phyloP scores from a whole-genome alignment of 2,113 vertebrate species.

The Centropristis striata region DNA sequence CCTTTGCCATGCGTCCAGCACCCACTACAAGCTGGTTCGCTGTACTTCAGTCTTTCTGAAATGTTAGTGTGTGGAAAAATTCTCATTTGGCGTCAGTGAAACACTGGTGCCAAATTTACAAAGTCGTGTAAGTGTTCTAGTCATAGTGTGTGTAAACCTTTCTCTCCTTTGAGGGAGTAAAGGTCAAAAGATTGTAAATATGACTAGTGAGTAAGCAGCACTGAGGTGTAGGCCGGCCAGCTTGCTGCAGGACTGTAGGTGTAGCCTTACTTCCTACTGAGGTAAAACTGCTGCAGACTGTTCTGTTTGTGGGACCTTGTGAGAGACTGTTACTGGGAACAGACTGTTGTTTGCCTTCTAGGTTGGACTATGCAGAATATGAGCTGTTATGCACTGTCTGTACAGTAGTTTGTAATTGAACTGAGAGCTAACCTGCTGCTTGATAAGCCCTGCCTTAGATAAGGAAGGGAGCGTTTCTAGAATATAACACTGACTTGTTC shows the following conservation, averaged over 20 bases:
- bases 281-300: constrained; percentile 54
- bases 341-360: constrained; percentile 75
- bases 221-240: constrained; percentile 44
- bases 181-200: constrained; percentile 65
- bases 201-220: constrained; percentile 59
- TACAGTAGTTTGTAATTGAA: constrained; percentile 28
- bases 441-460: constrained; percentile 65
- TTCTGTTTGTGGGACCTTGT: constrained; percentile 41
- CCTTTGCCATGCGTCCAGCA: constrained; percentile 53
- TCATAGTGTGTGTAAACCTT: constrained; percentile 38
- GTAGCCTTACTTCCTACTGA: constrained; percentile 54
- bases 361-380: constrained; percentile 75
- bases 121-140: constrained; percentile 24
- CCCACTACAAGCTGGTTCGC: constrained; percentile 66
- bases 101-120: constrained; percentile 51
- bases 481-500: constrained; percentile 37
- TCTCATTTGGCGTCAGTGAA: constrained; percentile 41
- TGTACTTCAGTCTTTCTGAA: constrained; percentile 50
- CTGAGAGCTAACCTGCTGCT: constrained; percentile 46
- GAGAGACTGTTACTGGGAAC: constrained; percentile 69
- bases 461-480: constrained; percentile 21
- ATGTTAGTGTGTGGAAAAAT: constrained; percentile 22
- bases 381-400: constrained; percentile 29
- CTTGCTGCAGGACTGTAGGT: constrained; percentile 45
- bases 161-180: constrained; percentile 40